phyloP scores from a whole-genome alignment of 2,797 vertebrate species.

The Eulemur coronatus region DNA sequence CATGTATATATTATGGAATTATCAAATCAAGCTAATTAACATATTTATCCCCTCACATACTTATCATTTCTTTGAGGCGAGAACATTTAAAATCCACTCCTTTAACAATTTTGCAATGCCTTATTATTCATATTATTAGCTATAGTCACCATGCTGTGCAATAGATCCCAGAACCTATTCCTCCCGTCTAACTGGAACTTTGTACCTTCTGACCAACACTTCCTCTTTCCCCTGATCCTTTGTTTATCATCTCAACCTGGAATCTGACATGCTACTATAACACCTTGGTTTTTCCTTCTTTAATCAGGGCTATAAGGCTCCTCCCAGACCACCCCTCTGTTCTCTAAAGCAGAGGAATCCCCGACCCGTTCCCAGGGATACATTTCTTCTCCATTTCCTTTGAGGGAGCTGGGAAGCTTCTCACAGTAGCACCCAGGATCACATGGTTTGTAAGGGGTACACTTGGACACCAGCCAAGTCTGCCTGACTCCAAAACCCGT shows the following conservation, averaged over 20 bases:
- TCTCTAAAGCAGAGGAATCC: not conserved
- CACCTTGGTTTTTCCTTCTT: not conserved
- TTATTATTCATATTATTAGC: not conserved
- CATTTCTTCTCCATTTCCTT: not conserved
- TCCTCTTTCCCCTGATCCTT: not conserved
- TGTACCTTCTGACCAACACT: not conserved
- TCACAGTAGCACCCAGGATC: not conserved
- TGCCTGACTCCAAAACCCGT: not conserved
- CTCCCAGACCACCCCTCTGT: not conserved
- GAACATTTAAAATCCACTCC: not conserved
- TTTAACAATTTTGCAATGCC: not conserved
- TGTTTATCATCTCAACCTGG: not conserved
- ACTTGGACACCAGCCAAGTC: not conserved
- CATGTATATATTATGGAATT: not conserved
- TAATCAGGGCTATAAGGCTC: not conserved
- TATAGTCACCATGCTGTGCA: not conserved
- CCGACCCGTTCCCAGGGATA: not conserved
- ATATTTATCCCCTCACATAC: not conserved
- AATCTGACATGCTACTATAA: not conserved
- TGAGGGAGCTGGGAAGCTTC: not conserved
- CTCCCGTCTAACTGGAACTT: too few species aligned
- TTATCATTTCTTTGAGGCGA: not conserved
- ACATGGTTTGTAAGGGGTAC: not conserved
- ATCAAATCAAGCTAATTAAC: not conserved
- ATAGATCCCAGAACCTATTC: not conserved